A percentile compares a stretch with the other conserved stretches of the same genome.
phyloP scores from a whole-genome alignment of 1,140 invertebrate genomes.

The Aphelenchoides fujianensis region DNA sequence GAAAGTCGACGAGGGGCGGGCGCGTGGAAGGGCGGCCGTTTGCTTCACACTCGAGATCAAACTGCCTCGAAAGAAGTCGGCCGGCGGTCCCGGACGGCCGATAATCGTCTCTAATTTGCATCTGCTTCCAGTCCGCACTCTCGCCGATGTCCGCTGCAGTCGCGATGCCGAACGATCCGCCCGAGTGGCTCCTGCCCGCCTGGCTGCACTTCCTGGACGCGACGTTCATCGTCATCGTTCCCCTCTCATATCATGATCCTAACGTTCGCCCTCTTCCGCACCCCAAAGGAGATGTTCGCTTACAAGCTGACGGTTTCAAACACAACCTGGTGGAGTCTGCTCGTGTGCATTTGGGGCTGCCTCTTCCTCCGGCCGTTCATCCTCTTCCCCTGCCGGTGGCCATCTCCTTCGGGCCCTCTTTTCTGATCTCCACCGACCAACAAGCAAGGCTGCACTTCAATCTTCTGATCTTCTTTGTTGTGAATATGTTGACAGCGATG shows the following conservation, averaged over 20 bases:
- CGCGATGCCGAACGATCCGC: too few species aligned
- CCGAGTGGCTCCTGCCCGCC: neutral
- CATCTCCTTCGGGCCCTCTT: neutral
- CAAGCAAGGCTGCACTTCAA: neutral
- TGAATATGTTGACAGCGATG: conserved; percentile 16
- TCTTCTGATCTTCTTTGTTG: neutral
- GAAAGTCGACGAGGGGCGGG: too few species aligned
- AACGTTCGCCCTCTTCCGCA: neutral
- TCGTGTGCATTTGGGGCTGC: neutral
- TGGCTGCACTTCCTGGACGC: neutral
- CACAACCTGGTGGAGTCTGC: neutral
- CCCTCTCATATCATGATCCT: neutral
- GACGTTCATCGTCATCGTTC: neutral
- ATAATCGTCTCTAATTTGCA: too few species aligned
- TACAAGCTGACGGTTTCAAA: conserved; percentile 3
- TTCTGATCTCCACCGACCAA: neutral
- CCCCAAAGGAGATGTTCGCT: neutral
- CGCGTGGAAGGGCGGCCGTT: too few species aligned
- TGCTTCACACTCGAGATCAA: too few species aligned
- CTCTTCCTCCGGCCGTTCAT: conserved; percentile 1
- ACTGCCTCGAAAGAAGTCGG: too few species aligned
- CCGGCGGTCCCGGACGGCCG: too few species aligned
- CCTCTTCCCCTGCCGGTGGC: neutral
- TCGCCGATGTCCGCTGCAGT: too few species aligned
- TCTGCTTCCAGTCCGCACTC: too few species aligned